Conservation (phyloP, 2,797 vertebrate genomes). For the Phyllotis vaccarum region DNA sequence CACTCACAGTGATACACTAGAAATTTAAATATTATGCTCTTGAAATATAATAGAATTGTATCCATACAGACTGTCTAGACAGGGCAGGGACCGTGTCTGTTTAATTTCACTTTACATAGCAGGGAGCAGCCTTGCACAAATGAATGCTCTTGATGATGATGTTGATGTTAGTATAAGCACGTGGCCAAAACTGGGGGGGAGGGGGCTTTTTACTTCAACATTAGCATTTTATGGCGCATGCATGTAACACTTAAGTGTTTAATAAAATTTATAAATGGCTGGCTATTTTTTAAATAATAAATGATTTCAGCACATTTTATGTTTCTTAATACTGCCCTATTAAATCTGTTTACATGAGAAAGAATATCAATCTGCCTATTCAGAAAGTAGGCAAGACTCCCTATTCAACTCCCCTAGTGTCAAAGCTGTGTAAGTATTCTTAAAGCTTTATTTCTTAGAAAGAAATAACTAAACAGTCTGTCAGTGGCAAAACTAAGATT, state of each 20-base stretch:
- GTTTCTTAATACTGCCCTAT: constrained; percentile 69
- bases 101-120: constrained; percentile 79
- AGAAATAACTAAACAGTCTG: neutral
- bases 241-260: constrained; percentile 57
- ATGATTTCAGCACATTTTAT: constrained; percentile 78
- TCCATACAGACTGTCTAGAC: constrained; percentile 82
- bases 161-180: constrained; percentile 78
- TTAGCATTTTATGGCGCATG: constrained; percentile 55
- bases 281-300: constrained; percentile 77
- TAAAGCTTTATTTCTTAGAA: constrained; percentile 9
- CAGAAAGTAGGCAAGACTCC: constrained; percentile 67
- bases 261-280: constrained; percentile 77
- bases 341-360: constrained; percentile 76
- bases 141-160: constrained; percentile 79
- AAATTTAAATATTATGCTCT: constrained; percentile 77
- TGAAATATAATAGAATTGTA: constrained; percentile 79
- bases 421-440: constrained; percentile 54
- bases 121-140: constrained; percentile 76
- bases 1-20: constrained; percentile 54
- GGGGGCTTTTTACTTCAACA: constrained; percentile 63
- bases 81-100: constrained; percentile 77
- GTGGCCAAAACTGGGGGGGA: constrained; percentile 67
- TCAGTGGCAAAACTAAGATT: constrained; percentile 49
- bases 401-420: constrained; percentile 41
- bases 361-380: constrained; percentile 75